phyloP scores from a whole-genome alignment of 1,140 invertebrate genomes.

The Copidosoma floridanum region DNA sequence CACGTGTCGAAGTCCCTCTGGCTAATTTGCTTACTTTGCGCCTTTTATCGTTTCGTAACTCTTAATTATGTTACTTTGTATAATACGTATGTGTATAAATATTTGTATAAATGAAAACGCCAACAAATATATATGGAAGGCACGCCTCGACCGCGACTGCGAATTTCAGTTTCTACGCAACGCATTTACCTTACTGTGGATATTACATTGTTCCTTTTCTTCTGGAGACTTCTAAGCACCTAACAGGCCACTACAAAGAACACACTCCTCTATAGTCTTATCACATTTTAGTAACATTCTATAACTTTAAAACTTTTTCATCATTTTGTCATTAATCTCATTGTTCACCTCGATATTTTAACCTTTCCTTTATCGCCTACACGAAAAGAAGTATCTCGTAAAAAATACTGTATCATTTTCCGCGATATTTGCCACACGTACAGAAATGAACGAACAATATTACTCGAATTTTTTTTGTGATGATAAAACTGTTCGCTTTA shows the following conservation, averaged over 20 bases:
- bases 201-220: constrained; percentile 35
- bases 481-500: no score
- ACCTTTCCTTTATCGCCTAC: no score
- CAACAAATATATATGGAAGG: constrained; percentile 58
- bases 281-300: constrained; percentile 49
- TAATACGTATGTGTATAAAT: no score
- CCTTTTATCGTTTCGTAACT: constrained; percentile 21
- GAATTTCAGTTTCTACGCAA: constrained; percentile 38
- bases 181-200: constrained; percentile 39
- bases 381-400: no score
- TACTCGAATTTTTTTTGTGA: no score
- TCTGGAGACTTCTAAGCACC: constrained; percentile 51
- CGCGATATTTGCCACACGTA: no score
- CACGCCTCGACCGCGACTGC: constrained; percentile 53
- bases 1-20: constrained; percentile 45
- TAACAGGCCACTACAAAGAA: constrained; percentile 57
- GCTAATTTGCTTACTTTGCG: constrained; percentile 25
- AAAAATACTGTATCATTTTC: no score
- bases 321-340: constrained; percentile 1
- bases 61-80: constrained; percentile 8
- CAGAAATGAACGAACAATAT: no score
- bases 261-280: constrained; percentile 51
- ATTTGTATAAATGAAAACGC: constrained; percentile 51
- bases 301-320: constrained; percentile 33
- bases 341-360: not conserved